Base-by-base conservation (phyloP, 2,888 invertebrate species). In the Plebejus argus region DNA sequence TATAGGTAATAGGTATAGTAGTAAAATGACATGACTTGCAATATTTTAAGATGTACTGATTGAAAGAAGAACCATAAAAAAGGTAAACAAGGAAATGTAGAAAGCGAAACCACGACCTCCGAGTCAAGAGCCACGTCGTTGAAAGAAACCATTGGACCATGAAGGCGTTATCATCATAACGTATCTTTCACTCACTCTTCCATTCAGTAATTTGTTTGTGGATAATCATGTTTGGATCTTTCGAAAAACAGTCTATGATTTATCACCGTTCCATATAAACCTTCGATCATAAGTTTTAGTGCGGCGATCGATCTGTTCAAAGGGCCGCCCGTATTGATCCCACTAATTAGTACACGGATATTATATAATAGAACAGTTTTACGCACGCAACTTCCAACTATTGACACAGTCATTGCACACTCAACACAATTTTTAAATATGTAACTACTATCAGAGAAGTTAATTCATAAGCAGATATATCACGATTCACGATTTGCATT, bases 361-460 rank as follows among this genome's bases (percentile, higher is more conserved):
- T 66, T 66, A 66, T 66, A 66, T 66, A 66, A 66, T 28, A 33
- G 5, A 66, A 66, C 66, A 66, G 66, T 66, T 66, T 66, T 33
- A 66, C 66, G 28, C 66, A 66, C 66, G 66, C 66, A 33, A 66
- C 15, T 15, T 6, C 4, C 15, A 33, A 18, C 61, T 61, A 61
- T 61, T 61, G 66, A 66, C 66, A 66, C 4, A 23, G 23, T 28
- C 28, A 28, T 33, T 66, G 66, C 66, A 66, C 66, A 28, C 28
- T 66, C 15, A 5, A 66, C 6, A 20, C 66, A 66, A 18, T 53
- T 18, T 45, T 10, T n/a, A n/a, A n/a, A 45, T 45, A 2, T 12
- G 45, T 45, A n/a, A n/a, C n/a, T n/a, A 45, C 28, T 28, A 28
- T 28, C 28, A 28, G 28, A 28, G 28, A 28, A 28, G 28, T 28